Percentiles rank a stretch among this genome's conserved stretches.
Evolutionary conservation across 2,888 invertebrate genomes (phyloP).

Genomic region (Altica lythri): DNA sequence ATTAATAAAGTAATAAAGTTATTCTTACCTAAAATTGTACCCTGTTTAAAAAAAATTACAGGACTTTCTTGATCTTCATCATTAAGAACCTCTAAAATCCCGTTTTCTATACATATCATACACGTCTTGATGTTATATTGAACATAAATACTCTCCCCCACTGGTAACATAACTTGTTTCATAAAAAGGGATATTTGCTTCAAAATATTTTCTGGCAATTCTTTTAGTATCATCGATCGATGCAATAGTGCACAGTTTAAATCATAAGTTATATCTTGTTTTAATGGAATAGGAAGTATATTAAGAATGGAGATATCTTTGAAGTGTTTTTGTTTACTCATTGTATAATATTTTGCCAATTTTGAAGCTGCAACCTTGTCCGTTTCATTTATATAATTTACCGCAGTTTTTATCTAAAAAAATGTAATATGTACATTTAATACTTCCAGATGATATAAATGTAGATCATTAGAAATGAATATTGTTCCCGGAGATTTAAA

Average conservation of each 20-base stretch:
- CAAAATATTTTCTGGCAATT: slow-evolving; percentile 61
- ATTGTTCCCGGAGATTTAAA: slow-evolving; percentile 9
- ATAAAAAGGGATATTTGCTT: slow-evolving; percentile 60
- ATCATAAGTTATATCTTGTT: slow-evolving; percentile 62
- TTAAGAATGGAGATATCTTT: slow-evolving; percentile 57
- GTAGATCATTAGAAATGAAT: slow-evolving; percentile 5
- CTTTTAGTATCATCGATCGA: slow-evolving; percentile 60
- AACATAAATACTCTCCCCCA: slow-evolving; percentile 60
- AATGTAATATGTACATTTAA: no score
- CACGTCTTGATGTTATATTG: slow-evolving; percentile 61
- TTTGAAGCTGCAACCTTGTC: slow-evolving; percentile 55
- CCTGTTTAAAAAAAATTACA: slow-evolving; percentile 60
- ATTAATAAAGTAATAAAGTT: no score
- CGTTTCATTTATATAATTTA: slow-evolving; percentile 58
- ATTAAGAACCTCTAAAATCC: slow-evolving; percentile 60
- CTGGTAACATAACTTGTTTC: slow-evolving; percentile 62
- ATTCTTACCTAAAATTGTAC: slow-evolving; percentile 59
- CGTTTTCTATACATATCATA: slow-evolving; percentile 62
- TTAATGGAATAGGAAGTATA: slow-evolving; percentile 59
- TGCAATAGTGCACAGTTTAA: slow-evolving; percentile 60
- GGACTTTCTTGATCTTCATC: slow-evolving; percentile 63
- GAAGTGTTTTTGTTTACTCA: slow-evolving; percentile 61
- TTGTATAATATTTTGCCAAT: slow-evolving; percentile 61
- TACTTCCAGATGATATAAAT: no score
- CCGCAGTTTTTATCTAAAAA: slow-evolving; percentile 30